Evolutionary conservation across 2,113 vertebrate species (phyloP), one percentile per base, ranked within the genome.

Genomic region (Bufo bufo): DNA sequence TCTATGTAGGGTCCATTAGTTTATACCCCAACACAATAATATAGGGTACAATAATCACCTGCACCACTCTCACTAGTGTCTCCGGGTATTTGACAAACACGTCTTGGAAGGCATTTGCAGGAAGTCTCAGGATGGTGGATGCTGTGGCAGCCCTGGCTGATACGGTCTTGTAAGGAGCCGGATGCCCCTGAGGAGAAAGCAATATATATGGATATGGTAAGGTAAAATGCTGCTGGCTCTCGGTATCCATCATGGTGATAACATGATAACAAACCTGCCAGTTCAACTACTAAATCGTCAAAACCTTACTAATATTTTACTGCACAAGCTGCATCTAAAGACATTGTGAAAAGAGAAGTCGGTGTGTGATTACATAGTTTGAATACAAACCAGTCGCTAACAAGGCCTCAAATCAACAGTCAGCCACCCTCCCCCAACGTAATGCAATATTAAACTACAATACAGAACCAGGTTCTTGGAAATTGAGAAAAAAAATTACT

Each of bases 41-140:
- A 33, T 43, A 16, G 6, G 14, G 66, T 43, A 14, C 1, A 23
- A 19, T 3, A 11, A 23, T 88, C 78, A 99, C 98, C 97, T 99
- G 98, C 0, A 98, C 95, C 49, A 99, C 96, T 16, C 98, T 93
- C 20, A 98, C 96, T 2, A 99, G 94, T 9, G 97, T 99, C 69
- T 99, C 98, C 0, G 98, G 98, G 3, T 98, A 98, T 82, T 98
- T 99, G 75, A 97, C 95, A 91, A 99, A 99, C 14, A 98, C 94
- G 0, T 96, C 96, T 61, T 97, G 95, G 20, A 99, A 98, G 17
- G 97, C 97, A 20, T 90, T 92, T 0, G 96, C 97, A 16, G 98
- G 98, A 3, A 99, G 97, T 3, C 95, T 93, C 82, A 99, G 91
- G 4, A 99, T 90, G 0, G 96, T 96, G 91, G 97, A 96, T 0